Conservation (phyloP, 1,140 invertebrate genomes). For the Diploscapter pachys region DNA sequence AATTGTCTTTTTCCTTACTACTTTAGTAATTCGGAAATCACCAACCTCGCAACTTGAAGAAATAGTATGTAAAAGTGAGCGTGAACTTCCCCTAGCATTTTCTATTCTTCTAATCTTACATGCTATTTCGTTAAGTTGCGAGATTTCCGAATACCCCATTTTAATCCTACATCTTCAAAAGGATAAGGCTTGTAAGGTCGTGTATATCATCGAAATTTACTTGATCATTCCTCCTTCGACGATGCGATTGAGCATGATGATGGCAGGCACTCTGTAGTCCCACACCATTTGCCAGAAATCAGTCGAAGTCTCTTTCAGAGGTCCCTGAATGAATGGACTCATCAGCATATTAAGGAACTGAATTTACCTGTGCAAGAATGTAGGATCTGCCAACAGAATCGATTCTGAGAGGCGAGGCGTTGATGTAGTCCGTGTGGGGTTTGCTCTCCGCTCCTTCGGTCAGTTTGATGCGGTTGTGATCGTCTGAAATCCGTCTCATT, state of each 20-base stretch:
- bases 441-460: constrained; percentile 7
- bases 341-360: not conserved
- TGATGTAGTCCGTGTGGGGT: constrained; percentile 41
- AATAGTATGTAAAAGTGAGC: not conserved
- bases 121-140: too few species aligned
- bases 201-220: constrained; percentile 23
- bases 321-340: constrained; percentile 19
- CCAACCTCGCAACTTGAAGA: too few species aligned
- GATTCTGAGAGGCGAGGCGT: constrained; percentile 41
- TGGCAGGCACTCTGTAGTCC: constrained; percentile 37
- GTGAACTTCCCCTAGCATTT: not conserved
- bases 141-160: too few species aligned
- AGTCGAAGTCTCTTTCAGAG: constrained; percentile 38
- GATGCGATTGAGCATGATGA: constrained; percentile 49
- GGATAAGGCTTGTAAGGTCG: not conserved
- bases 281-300: constrained; percentile 54
- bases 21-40: too few species aligned
- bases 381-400: constrained; percentile 38
- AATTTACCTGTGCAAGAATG: constrained; percentile 42
- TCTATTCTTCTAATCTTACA: not conserved
- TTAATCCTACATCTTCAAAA: constrained; percentile 15
- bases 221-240: constrained; percentile 46
- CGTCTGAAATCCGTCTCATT: constrained; percentile 35
- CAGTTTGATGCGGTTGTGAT: constrained; percentile 43
- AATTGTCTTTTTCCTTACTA: too few species aligned